phyloP scores from a whole-genome alignment of 1,140 invertebrate genomes.

The Diplogasteroides magnus region DNA sequence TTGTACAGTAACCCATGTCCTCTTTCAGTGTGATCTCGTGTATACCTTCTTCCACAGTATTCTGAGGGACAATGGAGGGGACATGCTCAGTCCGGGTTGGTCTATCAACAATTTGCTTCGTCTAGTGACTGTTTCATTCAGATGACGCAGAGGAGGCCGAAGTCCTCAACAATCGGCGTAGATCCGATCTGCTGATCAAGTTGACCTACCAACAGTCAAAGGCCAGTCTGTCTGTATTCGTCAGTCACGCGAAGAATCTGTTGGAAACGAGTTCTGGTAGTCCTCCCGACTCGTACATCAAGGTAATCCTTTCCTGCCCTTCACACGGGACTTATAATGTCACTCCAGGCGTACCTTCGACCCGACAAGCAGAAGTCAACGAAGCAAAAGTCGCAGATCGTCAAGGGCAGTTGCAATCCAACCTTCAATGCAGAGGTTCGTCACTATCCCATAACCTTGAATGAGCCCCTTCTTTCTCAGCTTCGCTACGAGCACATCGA shows the following conservation, averaged over 20 bases:
- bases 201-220: not conserved
- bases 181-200: slow-evolving; percentile 11
- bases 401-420: slow-evolving; percentile 32
- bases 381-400: slow-evolving; percentile 31
- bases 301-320: slow-evolving; percentile 1
- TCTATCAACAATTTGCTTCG: not conserved
- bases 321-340: not conserved
- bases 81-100: slow-evolving; percentile 52
- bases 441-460: no score
- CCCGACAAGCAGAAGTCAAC: slow-evolving; percentile 25
- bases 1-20: not conserved
- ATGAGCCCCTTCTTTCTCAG: no score
- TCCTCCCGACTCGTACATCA: slow-evolving; percentile 34
- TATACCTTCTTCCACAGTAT: slow-evolving; percentile 97
- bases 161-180: slow-evolving; percentile 15
- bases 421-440: slow-evolving; percentile 36
- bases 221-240: slow-evolving; percentile 13
- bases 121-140: slow-evolving; percentile 21
- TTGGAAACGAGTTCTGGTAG: slow-evolving; percentile 14
- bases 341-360: slow-evolving; percentile 18
- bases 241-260: slow-evolving; percentile 31
- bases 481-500: not conserved
- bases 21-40: slow-evolving; percentile 81
- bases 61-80: slow-evolving; percentile 66
- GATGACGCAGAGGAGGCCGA: slow-evolving; percentile 7